Evolutionary conservation across 2,888 invertebrate genomes (phyloP).

Genomic region (Gortyna flavago): DNA sequence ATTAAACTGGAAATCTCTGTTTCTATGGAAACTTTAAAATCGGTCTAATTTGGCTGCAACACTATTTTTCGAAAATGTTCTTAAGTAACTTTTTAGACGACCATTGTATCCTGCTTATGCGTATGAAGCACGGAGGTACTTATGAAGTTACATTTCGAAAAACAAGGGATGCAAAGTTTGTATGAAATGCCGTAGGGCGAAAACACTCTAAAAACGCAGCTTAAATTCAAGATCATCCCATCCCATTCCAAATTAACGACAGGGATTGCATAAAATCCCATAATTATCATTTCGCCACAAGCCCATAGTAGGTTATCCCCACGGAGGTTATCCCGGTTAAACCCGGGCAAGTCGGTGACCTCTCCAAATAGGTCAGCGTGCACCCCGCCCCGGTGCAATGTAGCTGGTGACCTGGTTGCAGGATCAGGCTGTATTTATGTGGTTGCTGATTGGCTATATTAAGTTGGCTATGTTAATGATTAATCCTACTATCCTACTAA

Average conservation of each 20-base stretch:
- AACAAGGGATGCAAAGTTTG: no score
- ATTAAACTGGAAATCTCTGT: no score
- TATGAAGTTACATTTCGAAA: no score
- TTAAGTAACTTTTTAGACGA: no score
- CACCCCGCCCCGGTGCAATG: constrained; percentile 42
- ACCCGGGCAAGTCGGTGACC: constrained; percentile 36
- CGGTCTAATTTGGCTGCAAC: no score
- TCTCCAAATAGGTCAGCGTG: constrained; percentile 35
- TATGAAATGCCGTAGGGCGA: no score
- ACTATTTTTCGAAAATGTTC: no score
- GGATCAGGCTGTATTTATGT: neutral
- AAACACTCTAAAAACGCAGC: no score
- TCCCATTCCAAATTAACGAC: neutral
- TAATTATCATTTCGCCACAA: neutral
- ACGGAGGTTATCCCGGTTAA: constrained; percentile 17
- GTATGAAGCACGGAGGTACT: no score
- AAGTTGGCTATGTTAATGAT: neutral
- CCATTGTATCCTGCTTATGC: no score
- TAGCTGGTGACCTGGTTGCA: constrained; percentile 12
- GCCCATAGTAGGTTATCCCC: neutral
- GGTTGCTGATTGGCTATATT: neutral
- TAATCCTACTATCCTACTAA: no score
- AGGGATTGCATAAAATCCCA: neutral
- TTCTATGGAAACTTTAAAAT: no score
- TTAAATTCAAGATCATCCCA: neutral